A percentile compares a stretch with the other conserved stretches of the same genome.
Evolutionary conservation across 1,140 invertebrate genomes (phyloP).

Genomic region (Sarcophaga bullata): DNA sequence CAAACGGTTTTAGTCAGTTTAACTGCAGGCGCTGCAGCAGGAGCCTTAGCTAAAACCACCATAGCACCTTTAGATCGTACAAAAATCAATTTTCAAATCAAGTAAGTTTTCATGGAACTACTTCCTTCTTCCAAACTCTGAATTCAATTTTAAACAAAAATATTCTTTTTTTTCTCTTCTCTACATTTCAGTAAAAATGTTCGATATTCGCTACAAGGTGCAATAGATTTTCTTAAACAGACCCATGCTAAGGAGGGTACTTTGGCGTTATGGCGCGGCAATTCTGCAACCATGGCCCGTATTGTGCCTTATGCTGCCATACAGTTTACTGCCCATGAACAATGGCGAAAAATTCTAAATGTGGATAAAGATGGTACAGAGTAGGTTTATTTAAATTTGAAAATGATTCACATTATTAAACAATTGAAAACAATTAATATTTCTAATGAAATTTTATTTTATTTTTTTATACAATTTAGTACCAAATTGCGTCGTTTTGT

Average conservation of each 20-base stretch:
- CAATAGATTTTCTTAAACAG: conserved; percentile 79
- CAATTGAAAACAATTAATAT: background rate
- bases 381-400: conserved; percentile 65
- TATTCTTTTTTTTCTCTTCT: background rate
- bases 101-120: conserved; percentile 66
- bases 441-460: background rate
- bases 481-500: conserved; percentile 73
- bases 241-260: conserved; percentile 81
- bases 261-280: conserved; percentile 91
- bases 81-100: conserved; percentile 97
- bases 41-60: conserved; percentile 92
- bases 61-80: conserved; percentile 97
- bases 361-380: conserved; percentile 72
- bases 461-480: conserved; percentile 45
- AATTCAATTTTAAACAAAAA: conserved; percentile 11
- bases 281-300: conserved; percentile 96
- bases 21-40: conserved; percentile 86
- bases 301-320: conserved; percentile 97
- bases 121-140: background rate
- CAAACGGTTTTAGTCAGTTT: conserved; percentile 75
- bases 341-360: conserved; percentile 86
- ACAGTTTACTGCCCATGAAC: conserved; percentile 97
- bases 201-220: conserved; percentile 82
- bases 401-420: background rate
- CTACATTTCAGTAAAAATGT: conserved; percentile 71